phyloP scores from a whole-genome alignment of 2,797 vertebrate species.

The Premnoplex brunnescens region DNA sequence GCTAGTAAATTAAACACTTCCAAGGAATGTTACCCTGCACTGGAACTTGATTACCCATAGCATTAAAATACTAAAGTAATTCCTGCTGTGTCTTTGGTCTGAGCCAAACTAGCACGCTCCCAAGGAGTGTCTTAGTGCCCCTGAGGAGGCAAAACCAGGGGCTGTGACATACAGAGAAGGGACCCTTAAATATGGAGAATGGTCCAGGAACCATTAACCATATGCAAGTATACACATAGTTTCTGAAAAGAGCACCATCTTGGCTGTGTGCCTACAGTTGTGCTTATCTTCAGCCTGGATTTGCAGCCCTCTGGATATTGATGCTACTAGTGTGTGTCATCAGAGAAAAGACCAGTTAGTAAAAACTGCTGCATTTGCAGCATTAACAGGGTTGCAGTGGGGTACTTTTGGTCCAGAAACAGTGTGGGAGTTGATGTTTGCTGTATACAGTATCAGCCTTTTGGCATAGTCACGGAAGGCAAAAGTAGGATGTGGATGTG shows the following conservation, averaged over 20 bases:
- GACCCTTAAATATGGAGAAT: neutral
- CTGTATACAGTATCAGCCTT: neutral
- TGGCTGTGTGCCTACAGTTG: neutral
- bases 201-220: neutral
- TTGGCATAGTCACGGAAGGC: neutral
- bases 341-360: neutral
- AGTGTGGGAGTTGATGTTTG: accelerated
- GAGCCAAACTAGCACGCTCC: neutral
- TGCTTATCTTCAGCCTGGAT: neutral
- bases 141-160: neutral
- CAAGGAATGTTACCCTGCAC: neutral
- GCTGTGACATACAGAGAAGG: neutral
- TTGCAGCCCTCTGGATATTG: neutral
- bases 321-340: neutral
- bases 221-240: neutral
- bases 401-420: neutral
- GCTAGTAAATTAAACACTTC: neutral
- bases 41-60: neutral
- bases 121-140: neutral
- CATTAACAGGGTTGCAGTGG: neutral
- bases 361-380: neutral
- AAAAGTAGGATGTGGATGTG: neutral
- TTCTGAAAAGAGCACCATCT: neutral
- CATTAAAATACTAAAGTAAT: neutral
- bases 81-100: neutral